phyloP scores from a whole-genome alignment of 2,113 vertebrate genomes.

The Thymallus thymallus region DNA sequence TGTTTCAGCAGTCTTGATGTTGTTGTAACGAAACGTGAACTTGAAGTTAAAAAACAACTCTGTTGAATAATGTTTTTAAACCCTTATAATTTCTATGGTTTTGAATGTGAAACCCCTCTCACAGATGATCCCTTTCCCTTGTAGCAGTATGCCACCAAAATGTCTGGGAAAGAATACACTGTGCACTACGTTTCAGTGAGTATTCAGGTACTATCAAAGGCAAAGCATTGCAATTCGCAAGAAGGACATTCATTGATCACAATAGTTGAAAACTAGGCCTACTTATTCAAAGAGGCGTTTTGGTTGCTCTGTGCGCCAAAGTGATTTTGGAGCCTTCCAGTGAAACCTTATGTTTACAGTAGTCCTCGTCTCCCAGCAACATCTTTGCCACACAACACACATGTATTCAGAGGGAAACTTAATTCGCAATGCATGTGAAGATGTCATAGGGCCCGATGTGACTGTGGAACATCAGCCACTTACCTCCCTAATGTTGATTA shows the following conservation, averaged over 20 bases:
- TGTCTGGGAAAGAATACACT: background rate
- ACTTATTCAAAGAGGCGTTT: background rate
- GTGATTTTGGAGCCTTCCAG: conserved; percentile 18
- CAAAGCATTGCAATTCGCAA: background rate
- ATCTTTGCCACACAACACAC: conserved; percentile 45
- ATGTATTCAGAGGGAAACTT: conserved; percentile 35
- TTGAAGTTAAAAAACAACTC: background rate
- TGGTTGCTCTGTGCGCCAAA: conserved; percentile 35
- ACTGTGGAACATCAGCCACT: conserved; percentile 46
- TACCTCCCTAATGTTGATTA: conserved; percentile 46
- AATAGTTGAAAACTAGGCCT: background rate
- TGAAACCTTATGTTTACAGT: conserved; percentile 49
- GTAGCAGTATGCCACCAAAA: background rate
- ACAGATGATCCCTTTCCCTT: background rate
- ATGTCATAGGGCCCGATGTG: conserved; percentile 31
- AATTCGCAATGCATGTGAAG: conserved; percentile 32
- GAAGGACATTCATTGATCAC: background rate
- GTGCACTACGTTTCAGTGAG: background rate
- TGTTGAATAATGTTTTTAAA: background rate
- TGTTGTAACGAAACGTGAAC: background rate
- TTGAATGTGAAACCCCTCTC: background rate
- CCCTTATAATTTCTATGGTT: background rate
- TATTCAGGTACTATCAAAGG: background rate
- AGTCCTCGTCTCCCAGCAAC: conserved; percentile 67
- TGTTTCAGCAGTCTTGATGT: background rate